Conservation (phyloP, 2,113 vertebrate genomes). For the Paradoxurus hermaphroditus region DNA sequence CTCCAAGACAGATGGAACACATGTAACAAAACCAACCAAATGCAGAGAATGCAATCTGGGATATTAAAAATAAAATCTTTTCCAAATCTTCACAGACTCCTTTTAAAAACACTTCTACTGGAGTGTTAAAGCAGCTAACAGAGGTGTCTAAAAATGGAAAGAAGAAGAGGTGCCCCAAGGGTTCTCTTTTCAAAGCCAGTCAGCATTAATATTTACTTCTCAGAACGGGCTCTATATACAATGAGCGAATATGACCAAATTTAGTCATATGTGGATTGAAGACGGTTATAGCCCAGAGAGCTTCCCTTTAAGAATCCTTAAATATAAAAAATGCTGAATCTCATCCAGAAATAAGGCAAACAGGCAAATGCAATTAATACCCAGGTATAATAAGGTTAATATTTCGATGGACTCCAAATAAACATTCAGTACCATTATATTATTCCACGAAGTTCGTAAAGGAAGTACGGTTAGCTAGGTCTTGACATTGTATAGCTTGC, state of each 20-base stretch:
- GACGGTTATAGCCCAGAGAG: neutral
- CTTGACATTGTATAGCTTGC: neutral
- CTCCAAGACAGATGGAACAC: slow-evolving; percentile 67
- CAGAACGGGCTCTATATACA: slow-evolving; percentile 28
- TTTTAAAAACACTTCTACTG: slow-evolving; percentile 62
- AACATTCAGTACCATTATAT: neutral
- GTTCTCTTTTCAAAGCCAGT: slow-evolving; percentile 56
- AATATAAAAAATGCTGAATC: slow-evolving; percentile 35
- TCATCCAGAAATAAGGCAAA: slow-evolving; percentile 44
- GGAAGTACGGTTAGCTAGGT: neutral
- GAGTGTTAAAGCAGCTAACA: slow-evolving; percentile 55
- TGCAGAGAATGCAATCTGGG: slow-evolving; percentile 71
- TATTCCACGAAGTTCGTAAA: slow-evolving; percentile 14
- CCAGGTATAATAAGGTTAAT: slow-evolving; percentile 6
- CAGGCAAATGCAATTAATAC: neutral
- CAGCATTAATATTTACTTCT: slow-evolving; percentile 67
- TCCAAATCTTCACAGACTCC: slow-evolving; percentile 66
- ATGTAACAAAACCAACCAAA: slow-evolving; percentile 27
- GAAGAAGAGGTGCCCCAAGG: slow-evolving; percentile 49
- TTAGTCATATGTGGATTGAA: slow-evolving; percentile 28
- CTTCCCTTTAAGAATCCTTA: slow-evolving; percentile 1
- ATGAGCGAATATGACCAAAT: slow-evolving; percentile 57
- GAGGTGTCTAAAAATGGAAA: slow-evolving; percentile 67
- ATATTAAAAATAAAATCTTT: slow-evolving; percentile 74
- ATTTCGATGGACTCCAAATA: neutral